Conservation (phyloP, 2,888 invertebrate species). For the Embidobia sp. region DNA sequence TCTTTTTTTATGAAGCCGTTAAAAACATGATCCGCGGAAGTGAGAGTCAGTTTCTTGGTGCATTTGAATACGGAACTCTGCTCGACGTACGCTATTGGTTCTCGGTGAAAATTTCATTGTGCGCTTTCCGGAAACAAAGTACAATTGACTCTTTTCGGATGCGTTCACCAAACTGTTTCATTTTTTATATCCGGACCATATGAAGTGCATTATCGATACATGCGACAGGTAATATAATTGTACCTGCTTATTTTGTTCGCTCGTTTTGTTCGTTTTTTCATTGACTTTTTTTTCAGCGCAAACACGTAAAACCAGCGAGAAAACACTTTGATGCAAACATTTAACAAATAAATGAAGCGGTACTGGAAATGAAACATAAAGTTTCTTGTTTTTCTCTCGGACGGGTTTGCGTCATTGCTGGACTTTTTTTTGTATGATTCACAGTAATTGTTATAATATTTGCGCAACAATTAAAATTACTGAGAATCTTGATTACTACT, state of each 20-base stretch:
- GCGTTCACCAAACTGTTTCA: too few relatives aligned
- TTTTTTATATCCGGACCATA: slow-evolving; percentile 35
- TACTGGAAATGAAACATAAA: too few relatives aligned
- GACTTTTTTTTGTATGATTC: too few relatives aligned
- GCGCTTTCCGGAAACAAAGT: slow-evolving; percentile 34
- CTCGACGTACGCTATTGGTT: slow-evolving; percentile 5
- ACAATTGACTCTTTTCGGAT: slow-evolving; percentile 32
- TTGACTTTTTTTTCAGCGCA: too few relatives aligned
- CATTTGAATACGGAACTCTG: too few relatives aligned
- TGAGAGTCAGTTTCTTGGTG: slow-evolving; percentile 9
- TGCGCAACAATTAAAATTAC: slow-evolving; percentile 23
- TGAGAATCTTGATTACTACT: slow-evolving; percentile 32
- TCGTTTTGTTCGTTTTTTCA: slow-evolving; percentile 3
- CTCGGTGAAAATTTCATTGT: slow-evolving; percentile 33
- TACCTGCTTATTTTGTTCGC: slow-evolving; percentile 3
- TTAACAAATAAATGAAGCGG: too few relatives aligned
- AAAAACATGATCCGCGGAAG: slow-evolving; percentile 14
- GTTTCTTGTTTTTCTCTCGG: too few relatives aligned
- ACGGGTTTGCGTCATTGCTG: too few relatives aligned
- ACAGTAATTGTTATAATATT: too few relatives aligned
- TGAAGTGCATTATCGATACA: slow-evolving; percentile 35
- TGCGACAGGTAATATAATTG: slow-evolving; percentile 19
- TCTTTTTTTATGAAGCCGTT: too few relatives aligned
- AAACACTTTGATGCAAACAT: too few relatives aligned
- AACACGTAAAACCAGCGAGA: too few relatives aligned